Evolutionary conservation across 2,797 vertebrate species (phyloP), one percentile per base, ranked within the genome.

Genomic region (Myiotriccus ornatus): DNA sequence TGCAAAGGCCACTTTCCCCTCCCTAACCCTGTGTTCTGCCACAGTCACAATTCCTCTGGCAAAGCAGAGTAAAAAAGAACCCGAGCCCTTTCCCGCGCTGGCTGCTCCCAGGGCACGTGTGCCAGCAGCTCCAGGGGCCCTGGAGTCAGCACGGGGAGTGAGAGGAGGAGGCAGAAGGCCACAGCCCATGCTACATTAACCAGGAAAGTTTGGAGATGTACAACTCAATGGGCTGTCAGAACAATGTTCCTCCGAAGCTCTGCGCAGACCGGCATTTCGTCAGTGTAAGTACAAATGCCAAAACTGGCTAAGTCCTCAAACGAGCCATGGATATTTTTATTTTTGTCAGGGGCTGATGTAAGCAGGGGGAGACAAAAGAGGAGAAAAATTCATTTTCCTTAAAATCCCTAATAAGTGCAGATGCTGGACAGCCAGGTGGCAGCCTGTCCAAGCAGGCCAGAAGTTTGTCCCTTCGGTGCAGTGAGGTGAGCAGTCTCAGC

Each of bases 171-270:
- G 64, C 80, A 69, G 76, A 78, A 28, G 73, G 8, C 39, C 5
- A 3, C 25, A 23, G 77, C 56, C 82, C 91, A 73, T 0, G 92
- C 32, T 89, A 56, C 90, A 81, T 95, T 95, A 93, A 50, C 32
- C 89, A 93, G 86, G 57, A 25, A 65, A 39, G 83, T 93, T 50
- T 41, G 92, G 89, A 43, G 69, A 73, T 21, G 59, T 35, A 14
- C 35, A 89, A 89, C 80, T 87, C 93, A 84, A 12, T 49, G 94
- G 94, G 89, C 93, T 96, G 96, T 97, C 96, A 96, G 84, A 96
- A 68, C 68, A 19, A 96, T 95, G 91, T 94, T 93, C 89, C 89
- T 22, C 74, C 32, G 0, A 20, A 7, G 60, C 92, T 74, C 82
- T 11, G 59, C n/a, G 0, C 12, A 10, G 63, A 35, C 62, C 83